A percentile compares a stretch with the other conserved stretches of the same genome.
phyloP scores from a whole-genome alignment of 2,113 vertebrate species.

The Sclerurus mexicanus region DNA sequence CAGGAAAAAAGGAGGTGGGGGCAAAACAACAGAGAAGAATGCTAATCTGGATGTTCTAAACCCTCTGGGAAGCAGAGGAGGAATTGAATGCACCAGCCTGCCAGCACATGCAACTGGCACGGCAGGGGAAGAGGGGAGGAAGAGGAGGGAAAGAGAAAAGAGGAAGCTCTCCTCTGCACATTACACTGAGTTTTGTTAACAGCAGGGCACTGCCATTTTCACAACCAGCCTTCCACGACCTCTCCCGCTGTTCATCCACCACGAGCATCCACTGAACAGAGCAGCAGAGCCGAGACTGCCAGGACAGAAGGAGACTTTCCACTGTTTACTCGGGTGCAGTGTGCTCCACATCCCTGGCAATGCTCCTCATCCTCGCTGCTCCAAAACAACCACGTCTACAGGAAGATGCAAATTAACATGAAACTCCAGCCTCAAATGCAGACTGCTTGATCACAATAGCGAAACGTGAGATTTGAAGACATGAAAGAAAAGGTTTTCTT shows the following conservation, averaged over 20 bases:
- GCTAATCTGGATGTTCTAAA: not conserved
- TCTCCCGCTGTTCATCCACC: not conserved
- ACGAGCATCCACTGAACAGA: not conserved
- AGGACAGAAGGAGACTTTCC: not conserved
- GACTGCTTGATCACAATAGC: not conserved
- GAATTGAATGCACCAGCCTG: not conserved
- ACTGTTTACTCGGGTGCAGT: rapidly evolving
- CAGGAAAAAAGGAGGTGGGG: not conserved
- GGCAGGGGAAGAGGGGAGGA: not conserved
- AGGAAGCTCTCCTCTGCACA: not conserved
- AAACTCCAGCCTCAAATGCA: not conserved
- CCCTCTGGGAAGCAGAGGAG: not conserved
- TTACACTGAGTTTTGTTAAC: not conserved
- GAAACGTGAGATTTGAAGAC: not conserved
- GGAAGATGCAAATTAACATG: not conserved
- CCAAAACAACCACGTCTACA: not conserved
- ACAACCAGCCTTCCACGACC: not conserved
- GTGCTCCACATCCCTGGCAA: not conserved
- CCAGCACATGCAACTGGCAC: not conserved
- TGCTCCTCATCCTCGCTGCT: not conserved
- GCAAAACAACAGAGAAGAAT: not conserved
- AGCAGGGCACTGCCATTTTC: not conserved
- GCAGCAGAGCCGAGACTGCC: not conserved
- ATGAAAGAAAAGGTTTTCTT: not conserved
- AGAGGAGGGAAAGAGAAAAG: slow-evolving; percentile 21